A percentile compares a stretch with the other conserved stretches of the same genome.
phyloP scores from a whole-genome alignment of 2,113 vertebrate species.

The Alligator mississippiensis region DNA sequence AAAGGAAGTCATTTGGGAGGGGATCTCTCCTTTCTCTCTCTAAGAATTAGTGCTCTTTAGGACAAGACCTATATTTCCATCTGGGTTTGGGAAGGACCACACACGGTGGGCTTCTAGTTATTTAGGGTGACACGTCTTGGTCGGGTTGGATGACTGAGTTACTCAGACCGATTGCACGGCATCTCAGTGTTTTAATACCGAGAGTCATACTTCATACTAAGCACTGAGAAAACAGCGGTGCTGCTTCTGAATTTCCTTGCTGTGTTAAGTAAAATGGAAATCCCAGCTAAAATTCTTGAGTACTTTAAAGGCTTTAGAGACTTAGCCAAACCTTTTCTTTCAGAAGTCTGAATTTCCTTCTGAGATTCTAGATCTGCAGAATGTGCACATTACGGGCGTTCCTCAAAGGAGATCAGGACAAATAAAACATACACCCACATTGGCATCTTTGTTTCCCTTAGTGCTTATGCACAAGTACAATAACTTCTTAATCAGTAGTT shows the following conservation, averaged over 20 bases:
- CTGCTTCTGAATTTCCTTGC: background rate
- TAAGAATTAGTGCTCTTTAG: background rate
- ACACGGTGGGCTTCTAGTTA: background rate
- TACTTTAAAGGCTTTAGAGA: background rate
- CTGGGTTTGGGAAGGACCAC: background rate
- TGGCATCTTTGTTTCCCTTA: background rate
- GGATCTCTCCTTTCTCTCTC: background rate
- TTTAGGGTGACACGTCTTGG: background rate
- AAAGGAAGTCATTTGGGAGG: background rate
- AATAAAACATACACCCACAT: background rate
- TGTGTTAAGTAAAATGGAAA: background rate
- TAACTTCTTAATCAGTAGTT: background rate
- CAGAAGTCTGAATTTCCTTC: background rate
- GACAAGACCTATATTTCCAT: background rate
- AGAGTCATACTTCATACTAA: background rate
- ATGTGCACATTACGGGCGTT: background rate
- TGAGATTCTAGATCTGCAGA: background rate
- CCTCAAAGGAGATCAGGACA: background rate
- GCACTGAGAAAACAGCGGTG: background rate
- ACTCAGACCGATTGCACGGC: background rate
- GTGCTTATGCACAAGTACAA: background rate
- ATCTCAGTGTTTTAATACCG: background rate
- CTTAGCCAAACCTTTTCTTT: background rate
- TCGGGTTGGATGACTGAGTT: background rate
- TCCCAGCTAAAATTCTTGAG: background rate